Evolutionary conservation across 2,113 vertebrate species (phyloP).

Genomic region (Syrmaticus mikado): DNA sequence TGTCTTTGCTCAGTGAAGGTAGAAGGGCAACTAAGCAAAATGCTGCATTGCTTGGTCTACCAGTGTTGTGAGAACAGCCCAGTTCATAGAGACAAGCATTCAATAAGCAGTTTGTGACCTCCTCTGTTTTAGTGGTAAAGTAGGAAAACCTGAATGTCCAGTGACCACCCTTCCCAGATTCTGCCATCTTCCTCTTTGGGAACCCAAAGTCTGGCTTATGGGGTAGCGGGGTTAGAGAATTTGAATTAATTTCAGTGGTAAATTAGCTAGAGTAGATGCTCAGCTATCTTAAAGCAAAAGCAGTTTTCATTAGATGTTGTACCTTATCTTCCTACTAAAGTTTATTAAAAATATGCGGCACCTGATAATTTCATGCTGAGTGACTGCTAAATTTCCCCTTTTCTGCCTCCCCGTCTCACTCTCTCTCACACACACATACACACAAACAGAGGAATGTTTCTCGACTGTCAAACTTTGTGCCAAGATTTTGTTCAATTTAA

Average conservation of each 20-base stretch:
- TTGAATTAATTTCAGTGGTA: background rate
- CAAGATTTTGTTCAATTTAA: slow-evolving; percentile 66
- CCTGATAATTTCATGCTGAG: slow-evolving; percentile 61
- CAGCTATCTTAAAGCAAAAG: background rate
- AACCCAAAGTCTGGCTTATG: background rate
- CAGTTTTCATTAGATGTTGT: background rate
- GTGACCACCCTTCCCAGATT: background rate
- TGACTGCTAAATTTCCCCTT: slow-evolving; percentile 28
- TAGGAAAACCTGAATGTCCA: background rate
- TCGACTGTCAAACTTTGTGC: slow-evolving; percentile 47
- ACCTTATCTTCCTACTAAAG: slow-evolving; percentile 34
- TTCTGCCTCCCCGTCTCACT: background rate
- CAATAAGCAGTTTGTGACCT: background rate
- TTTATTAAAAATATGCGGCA: slow-evolving; percentile 62
- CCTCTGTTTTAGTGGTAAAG: background rate
- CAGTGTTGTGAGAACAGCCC: background rate
- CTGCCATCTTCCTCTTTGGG: background rate
- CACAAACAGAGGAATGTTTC: slow-evolving; percentile 38
- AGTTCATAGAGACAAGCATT: background rate
- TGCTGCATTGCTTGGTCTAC: background rate
- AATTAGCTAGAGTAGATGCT: background rate
- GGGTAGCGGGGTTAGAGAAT: background rate
- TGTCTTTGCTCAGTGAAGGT: background rate
- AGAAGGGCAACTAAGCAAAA: background rate
- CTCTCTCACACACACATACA: background rate